These are phyloP conservation scores for Haplotaxodon microlepis DNA, from an alignment of 2,113 vertebrate genomes.

Conservation along the genomic window DNA sequence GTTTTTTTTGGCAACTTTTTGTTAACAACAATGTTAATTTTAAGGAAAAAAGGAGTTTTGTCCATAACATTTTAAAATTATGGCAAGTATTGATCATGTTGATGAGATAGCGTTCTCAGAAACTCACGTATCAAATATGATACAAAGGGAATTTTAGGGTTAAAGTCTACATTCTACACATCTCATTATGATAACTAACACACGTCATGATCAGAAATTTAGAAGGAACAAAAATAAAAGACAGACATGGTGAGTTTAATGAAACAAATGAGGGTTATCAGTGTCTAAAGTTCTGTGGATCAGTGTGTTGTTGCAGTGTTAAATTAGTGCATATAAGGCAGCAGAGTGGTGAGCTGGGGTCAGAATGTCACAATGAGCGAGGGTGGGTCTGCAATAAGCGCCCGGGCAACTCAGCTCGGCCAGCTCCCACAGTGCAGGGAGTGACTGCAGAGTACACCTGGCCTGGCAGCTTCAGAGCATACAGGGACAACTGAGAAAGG, in stretches of 20 bases:
- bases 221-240: neutral
- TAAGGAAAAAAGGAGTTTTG: neutral
- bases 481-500: constrained; percentile 36
- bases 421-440: constrained; percentile 5
- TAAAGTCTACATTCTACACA: neutral
- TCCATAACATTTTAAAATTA: accelerated
- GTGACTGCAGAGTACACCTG: constrained; percentile 61
- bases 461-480: constrained; percentile 47
- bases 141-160: neutral
- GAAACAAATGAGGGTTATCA: neutral
- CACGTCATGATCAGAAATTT: neutral
- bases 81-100: neutral
- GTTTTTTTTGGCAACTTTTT: neutral
- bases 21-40: neutral
- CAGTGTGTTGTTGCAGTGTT: neutral
- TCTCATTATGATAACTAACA: neutral
- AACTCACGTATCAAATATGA: neutral
- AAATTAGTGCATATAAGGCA: neutral
- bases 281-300: neutral
- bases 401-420: neutral
- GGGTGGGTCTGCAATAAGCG: constrained; percentile 9
- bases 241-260: neutral
- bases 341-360: neutral
- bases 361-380: neutral
- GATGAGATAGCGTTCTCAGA: neutral